These are phyloP conservation scores for Caenorhabditis parvicauda DNA, from an alignment of 2,888 invertebrate species.

Conservation along the genomic window DNA sequence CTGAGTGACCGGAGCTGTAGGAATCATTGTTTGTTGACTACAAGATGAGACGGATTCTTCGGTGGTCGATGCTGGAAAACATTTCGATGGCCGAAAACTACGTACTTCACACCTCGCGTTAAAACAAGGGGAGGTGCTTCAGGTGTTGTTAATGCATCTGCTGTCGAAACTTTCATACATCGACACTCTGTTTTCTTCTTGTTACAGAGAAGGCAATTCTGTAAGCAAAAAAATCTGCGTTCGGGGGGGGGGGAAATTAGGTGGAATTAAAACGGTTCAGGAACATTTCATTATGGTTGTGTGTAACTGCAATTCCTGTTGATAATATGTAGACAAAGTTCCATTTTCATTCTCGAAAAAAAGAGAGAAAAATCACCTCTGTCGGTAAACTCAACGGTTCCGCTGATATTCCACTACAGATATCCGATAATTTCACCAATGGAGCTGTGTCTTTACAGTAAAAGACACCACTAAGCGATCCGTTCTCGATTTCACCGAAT, in stretches of 20 bases:
- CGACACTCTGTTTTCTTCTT: no score
- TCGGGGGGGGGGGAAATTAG: no score
- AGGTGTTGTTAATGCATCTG: constrained; percentile 2
- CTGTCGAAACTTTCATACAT: no score
- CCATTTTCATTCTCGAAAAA: no score
- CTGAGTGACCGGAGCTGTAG: constrained; percentile 3
- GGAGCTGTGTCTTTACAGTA: constrained; percentile 51
- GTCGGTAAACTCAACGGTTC: no score
- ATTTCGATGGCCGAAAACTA: neutral
- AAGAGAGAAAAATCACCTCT: no score
- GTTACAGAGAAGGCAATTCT: no score
- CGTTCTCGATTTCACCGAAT: constrained; percentile 55
- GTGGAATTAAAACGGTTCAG: no score
- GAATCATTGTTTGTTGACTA: constrained; percentile 52
- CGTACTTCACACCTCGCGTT: constrained; percentile 18
- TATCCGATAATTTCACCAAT: constrained; percentile 58
- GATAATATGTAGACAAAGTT: neutral
- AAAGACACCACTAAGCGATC: constrained; percentile 36
- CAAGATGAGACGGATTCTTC: constrained; percentile 47
- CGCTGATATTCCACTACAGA: constrained; percentile 74
- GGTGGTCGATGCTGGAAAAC: constrained; percentile 26
- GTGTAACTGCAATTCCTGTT: neutral
- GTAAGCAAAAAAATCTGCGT: no score
- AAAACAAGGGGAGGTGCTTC: constrained; percentile 34
- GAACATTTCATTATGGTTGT: no score